Percentiles rank a stretch among this genome's conserved stretches.
These are phyloP conservation scores for Stylophora pistillata DNA, from an alignment of 64 coral and sea anemone genomes.

Conservation along the genomic window DNA sequence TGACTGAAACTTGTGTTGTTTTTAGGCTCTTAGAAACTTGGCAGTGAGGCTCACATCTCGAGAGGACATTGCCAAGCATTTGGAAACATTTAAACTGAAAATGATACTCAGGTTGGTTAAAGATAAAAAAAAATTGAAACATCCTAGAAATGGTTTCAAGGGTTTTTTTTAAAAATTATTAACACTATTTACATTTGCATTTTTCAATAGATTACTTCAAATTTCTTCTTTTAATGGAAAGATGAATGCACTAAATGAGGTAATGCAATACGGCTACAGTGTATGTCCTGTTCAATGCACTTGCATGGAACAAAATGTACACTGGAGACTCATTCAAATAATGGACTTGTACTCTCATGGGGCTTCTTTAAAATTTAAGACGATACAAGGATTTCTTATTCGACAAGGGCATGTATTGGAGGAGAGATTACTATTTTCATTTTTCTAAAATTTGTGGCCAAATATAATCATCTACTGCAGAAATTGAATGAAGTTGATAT, in stretches of 20 bases:
- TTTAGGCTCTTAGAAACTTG: constrained; percentile 90
- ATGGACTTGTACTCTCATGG: too few species aligned
- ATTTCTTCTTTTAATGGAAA: constrained; percentile 99
- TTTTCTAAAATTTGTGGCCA: too few species aligned
- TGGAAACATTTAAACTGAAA: constrained; percentile 99
- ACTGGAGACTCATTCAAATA: background rate
- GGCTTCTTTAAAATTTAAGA: too few species aligned
- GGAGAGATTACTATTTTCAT: too few species aligned
- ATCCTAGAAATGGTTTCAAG: background rate
- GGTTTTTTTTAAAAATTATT: background rate
- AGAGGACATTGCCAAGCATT: constrained; percentile 91
- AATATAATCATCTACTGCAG: too few species aligned
- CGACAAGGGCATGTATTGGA: too few species aligned
- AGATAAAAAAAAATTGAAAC: background rate
- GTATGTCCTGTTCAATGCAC: background rate
- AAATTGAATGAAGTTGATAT: too few species aligned
- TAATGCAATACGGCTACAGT: constrained; percentile 1
- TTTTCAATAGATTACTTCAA: constrained; percentile 85
- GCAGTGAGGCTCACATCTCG: constrained; percentile 70
- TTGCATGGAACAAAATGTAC: too few species aligned
- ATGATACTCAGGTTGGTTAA: constrained; percentile 96
- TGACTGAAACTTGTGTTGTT: background rate
- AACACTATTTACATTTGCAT: background rate
- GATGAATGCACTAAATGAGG: constrained; percentile 99
- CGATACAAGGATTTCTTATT: too few species aligned